Evolutionary conservation across 2,888 invertebrate species (phyloP).

Genomic region (Steromphala cineraria): DNA sequence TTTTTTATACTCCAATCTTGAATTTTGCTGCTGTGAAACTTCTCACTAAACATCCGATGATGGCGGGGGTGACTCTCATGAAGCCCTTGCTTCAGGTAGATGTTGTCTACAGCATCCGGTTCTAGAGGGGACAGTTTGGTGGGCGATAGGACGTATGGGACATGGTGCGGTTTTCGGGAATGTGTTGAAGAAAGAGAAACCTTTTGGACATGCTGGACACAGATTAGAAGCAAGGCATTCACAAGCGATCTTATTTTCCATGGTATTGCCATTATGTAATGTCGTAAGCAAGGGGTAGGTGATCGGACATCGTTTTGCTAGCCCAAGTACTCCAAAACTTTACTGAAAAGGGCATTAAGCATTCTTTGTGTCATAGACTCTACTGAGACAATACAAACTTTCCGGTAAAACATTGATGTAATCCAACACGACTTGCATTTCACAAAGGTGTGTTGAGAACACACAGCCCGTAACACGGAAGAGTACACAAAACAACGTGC

Average conservation of each 20-base stretch:
- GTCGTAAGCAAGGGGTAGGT: not conserved
- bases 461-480: not conserved
- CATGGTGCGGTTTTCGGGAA: not conserved
- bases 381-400: not conserved
- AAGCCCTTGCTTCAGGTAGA: not conserved
- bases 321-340: not conserved
- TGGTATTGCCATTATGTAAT: conserved; percentile 3
- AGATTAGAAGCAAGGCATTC: not conserved
- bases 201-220: not conserved
- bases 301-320: not conserved
- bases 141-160: not conserved
- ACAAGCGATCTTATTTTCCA: not conserved
- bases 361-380: not conserved
- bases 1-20: conserved; percentile 8
- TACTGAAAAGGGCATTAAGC: not conserved
- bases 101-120: not conserved
- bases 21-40: conserved; percentile 13
- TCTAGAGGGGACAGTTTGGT: not conserved
- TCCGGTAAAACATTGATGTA: no score
- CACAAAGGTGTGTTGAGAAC: not conserved
- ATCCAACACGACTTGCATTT: not conserved
- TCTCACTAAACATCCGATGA: conserved; percentile 1
- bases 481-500: not conserved
- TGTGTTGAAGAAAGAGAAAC: not conserved
- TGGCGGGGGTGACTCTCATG: not conserved